A percentile compares a stretch with the other conserved stretches of the same genome.
phyloP scores from a whole-genome alignment of 2,888 invertebrate genomes.

The Rosalia funebris region DNA sequence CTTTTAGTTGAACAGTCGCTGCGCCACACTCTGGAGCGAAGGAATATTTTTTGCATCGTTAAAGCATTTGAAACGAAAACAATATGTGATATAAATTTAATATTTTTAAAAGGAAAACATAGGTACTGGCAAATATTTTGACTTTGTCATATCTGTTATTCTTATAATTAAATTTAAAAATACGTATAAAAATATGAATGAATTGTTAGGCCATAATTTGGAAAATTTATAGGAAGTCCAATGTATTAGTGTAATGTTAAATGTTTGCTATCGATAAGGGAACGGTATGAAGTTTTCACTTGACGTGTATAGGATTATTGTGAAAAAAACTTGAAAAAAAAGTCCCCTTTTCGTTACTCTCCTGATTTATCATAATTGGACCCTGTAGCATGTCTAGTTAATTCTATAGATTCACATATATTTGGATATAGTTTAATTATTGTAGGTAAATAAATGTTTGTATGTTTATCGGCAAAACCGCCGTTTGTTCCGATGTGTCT shows the following conservation, averaged over 20 bases:
- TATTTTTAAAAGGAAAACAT: conserved; percentile 40
- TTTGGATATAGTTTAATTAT: conserved; percentile 46
- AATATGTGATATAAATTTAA: conserved; percentile 52
- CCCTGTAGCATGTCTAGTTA: conserved; percentile 41
- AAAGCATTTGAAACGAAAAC: conserved; percentile 46
- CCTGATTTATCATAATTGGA: conserved; percentile 31
- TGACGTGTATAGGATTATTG: background rate
- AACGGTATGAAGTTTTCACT: background rate
- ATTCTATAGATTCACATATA: conserved; percentile 40
- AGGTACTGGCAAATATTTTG: conserved; percentile 44
- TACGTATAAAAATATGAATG: conserved; percentile 39
- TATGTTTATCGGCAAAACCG: conserved; percentile 44
- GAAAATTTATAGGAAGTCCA: conserved; percentile 16
- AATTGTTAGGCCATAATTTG: conserved; percentile 13
- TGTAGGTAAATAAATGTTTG: conserved; percentile 53
- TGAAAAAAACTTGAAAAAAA: background rate
- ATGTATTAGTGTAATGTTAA: conserved; percentile 15
- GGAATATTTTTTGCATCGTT: conserved; percentile 24
- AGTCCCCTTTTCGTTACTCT: conserved; percentile 3
- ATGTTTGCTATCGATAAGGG: conserved; percentile 6
- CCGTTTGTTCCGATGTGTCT: conserved; percentile 37
- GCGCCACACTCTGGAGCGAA: background rate
- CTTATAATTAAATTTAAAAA: conserved; percentile 40
- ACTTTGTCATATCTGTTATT: conserved; percentile 42
- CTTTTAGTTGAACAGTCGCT: conserved; percentile 6